phyloP scores from a whole-genome alignment of 2,797 vertebrate genomes.

The Novumbra hubbsi region DNA sequence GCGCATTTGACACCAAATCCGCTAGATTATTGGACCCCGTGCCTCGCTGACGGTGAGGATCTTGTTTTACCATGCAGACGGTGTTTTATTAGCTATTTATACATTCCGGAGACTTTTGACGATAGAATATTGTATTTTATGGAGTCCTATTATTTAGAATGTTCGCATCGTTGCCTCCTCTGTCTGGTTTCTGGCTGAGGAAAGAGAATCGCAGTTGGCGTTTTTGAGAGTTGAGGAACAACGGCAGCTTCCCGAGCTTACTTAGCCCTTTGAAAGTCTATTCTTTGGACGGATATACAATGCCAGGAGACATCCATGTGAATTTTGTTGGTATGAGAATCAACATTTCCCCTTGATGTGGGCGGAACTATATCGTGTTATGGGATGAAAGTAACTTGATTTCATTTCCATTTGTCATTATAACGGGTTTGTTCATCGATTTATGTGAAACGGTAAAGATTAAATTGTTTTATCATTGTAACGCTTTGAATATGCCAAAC shows the following conservation, averaged over 20 bases:
- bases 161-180: constrained; percentile 20
- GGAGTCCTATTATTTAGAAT: constrained; percentile 34
- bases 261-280: constrained; percentile 28
- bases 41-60: constrained; percentile 37
- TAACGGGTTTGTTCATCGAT: constrained; percentile 24
- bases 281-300: constrained; percentile 10
- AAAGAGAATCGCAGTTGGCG: constrained; percentile 34
- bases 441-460: neutral
- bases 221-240: constrained; percentile 52
- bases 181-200: constrained; percentile 29
- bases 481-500: constrained; percentile 9
- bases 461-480: neutral
- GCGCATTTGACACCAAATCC: constrained; percentile 67
- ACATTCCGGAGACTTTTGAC: neutral
- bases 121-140: constrained; percentile 12
- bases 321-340: constrained; percentile 6
- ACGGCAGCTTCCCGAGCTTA: constrained; percentile 41
- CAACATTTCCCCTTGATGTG: constrained; percentile 27
- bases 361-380: constrained; percentile 20
- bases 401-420: neutral
- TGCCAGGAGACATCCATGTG: neutral
- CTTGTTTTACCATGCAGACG: constrained; percentile 25
- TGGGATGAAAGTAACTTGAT: neutral
- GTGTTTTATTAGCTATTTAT: neutral
- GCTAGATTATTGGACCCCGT: constrained; percentile 62